These are phyloP conservation scores for Pleuronectes platessa DNA, from an alignment of 2,113 vertebrate species.

Conservation along the genomic window DNA sequence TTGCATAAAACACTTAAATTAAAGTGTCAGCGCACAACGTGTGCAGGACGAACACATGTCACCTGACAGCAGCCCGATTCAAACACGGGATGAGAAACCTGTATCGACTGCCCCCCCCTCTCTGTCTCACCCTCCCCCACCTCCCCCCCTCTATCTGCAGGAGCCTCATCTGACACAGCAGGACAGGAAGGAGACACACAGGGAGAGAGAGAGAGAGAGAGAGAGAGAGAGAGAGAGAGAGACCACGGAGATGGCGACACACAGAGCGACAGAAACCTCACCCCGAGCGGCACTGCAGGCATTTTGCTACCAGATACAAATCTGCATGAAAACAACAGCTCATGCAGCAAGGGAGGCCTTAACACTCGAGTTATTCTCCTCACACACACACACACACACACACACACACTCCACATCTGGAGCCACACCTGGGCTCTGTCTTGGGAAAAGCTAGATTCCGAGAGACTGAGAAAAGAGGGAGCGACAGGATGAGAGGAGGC, in stretches of 20 bases:
- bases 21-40: slow-evolving; percentile 2
- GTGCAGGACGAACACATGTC: background rate
- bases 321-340: slow-evolving; percentile 57
- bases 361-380: too few relatives aligned
- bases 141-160: slow-evolving; percentile 13
- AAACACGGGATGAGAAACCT: background rate
- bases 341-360: slow-evolving; percentile 51
- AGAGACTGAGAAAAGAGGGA: background rate
- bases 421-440: background rate
- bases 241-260: background rate
- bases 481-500: background rate
- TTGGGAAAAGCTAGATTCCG: background rate
- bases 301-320: slow-evolving; percentile 43
- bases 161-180: slow-evolving; percentile 49
- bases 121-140: background rate
- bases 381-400: background rate
- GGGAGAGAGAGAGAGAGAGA: slow-evolving; percentile 8
- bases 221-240: background rate
- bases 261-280: slow-evolving; percentile 22
- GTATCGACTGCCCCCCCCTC: background rate
- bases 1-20: slow-evolving; percentile 1
- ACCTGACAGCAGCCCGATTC: background rate
- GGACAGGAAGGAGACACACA: slow-evolving; percentile 37
- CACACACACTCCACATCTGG: too few relatives aligned
- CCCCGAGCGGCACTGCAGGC: slow-evolving; percentile 33